Percentiles rank a stretch among this genome's conserved stretches.
phyloP scores from a whole-genome alignment of 2,888 invertebrate genomes.

The Latheticus oryzae region DNA sequence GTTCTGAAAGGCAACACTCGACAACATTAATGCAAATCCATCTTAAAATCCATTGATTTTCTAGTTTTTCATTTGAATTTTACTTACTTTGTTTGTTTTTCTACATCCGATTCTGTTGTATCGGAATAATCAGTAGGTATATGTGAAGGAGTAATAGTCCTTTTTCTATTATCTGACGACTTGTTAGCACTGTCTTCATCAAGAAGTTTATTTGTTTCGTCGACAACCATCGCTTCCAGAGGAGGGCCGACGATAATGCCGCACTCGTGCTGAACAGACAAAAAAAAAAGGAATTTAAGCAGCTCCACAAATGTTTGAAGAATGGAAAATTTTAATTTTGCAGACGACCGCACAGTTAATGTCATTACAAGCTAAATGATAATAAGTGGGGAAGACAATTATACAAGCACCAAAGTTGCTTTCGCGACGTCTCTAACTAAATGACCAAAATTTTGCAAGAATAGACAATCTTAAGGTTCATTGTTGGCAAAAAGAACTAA shows the following conservation, averaged over 20 bases:
- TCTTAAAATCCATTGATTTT: no score
- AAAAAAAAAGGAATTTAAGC: constrained; percentile 1
- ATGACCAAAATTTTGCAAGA: no score
- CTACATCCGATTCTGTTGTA: constrained; percentile 83
- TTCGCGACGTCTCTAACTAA: no score
- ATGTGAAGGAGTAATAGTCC: constrained; percentile 37
- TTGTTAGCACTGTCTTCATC: constrained; percentile 6
- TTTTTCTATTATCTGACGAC: constrained; percentile 24
- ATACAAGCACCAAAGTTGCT: no score
- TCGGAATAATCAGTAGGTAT: constrained; percentile 84
- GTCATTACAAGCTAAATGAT: no score
- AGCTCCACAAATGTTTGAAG: not conserved
- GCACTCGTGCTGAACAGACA: constrained; percentile 43
- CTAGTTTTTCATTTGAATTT: no score
- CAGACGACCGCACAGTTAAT: no score
- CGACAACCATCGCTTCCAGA: constrained; percentile 50
- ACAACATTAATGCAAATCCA: constrained; percentile 29
- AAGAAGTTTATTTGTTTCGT: constrained; percentile 33
- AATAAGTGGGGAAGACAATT: no score
- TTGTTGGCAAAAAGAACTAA: no score
- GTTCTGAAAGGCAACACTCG: constrained; percentile 38
- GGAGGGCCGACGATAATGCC: constrained; percentile 49
- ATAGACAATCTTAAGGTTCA: no score
- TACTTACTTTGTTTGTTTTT: constrained; percentile 71
- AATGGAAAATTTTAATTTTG: not conserved